phyloP scores from a whole-genome alignment of 1,140 invertebrate genomes.

The Drosophila dunni region DNA sequence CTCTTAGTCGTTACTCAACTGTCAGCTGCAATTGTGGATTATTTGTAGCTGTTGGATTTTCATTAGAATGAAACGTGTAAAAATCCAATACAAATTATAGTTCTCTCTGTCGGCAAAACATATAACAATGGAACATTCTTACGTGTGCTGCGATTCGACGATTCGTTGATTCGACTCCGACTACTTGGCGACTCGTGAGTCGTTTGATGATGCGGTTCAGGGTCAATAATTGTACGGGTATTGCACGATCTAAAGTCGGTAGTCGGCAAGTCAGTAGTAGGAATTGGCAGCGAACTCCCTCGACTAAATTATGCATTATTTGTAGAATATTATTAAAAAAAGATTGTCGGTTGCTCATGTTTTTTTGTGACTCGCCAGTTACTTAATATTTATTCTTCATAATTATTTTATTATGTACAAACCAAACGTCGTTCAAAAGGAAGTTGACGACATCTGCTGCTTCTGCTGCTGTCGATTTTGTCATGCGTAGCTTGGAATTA shows the following conservation, averaged over 20 bases:
- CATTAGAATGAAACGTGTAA: slow-evolving; percentile 74
- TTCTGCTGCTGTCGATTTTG: slow-evolving; percentile 61
- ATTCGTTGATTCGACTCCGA: background rate
- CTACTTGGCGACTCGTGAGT: slow-evolving; percentile 18
- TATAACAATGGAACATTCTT: slow-evolving; percentile 67
- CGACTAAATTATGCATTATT: slow-evolving; percentile 75
- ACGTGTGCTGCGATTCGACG: slow-evolving; percentile 41
- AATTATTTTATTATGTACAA: slow-evolving; percentile 71
- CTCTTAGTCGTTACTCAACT: background rate
- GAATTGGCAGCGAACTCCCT: slow-evolving; percentile 14
- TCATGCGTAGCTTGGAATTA: slow-evolving; percentile 74
- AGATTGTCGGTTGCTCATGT: slow-evolving; percentile 42
- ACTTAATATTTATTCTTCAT: slow-evolving; percentile 81
- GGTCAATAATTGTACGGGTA: slow-evolving; percentile 58
- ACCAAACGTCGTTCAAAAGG: slow-evolving; percentile 41
- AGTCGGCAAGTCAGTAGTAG: background rate
- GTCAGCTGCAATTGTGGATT: background rate
- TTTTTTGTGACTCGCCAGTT: slow-evolving; percentile 32
- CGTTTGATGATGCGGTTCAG: slow-evolving; percentile 58
- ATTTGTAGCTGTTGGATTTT: slow-evolving; percentile 24
- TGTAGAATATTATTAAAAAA: slow-evolving; percentile 51
- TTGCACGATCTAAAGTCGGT: slow-evolving; percentile 57
- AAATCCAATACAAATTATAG: slow-evolving; percentile 69
- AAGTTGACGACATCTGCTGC: slow-evolving; percentile 75
- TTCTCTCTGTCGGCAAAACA: slow-evolving; percentile 30